Conservation (phyloP, 2,113 vertebrate genomes). For the rabbit (Oryctolagus cuniculus) region mOryCun1.1 NC_091442.1:5785501-5786000, state of each 20-base stretch:
- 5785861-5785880: not conserved
- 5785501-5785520: not conserved
- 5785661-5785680: not conserved
- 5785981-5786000: not conserved
- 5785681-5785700: not conserved
- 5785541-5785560: not conserved
- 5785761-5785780: not conserved
- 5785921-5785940: not conserved
- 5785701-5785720: not conserved
- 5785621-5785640: not conserved
- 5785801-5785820: not conserved
- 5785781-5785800: not conserved
- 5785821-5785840: constrained; percentile 31
- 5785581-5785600: not conserved
- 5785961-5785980: not conserved
- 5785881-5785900: not conserved
- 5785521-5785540: not conserved
- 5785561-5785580: not conserved
- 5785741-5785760: not conserved
- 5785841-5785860: not conserved
- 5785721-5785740: rapidly evolving
- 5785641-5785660: not conserved
- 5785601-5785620: not conserved
- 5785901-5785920: not conserved
- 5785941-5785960: not conserved